Base-by-base conservation (phyloP, 1,140 invertebrate species). In the Cherax destructor region DNA sequence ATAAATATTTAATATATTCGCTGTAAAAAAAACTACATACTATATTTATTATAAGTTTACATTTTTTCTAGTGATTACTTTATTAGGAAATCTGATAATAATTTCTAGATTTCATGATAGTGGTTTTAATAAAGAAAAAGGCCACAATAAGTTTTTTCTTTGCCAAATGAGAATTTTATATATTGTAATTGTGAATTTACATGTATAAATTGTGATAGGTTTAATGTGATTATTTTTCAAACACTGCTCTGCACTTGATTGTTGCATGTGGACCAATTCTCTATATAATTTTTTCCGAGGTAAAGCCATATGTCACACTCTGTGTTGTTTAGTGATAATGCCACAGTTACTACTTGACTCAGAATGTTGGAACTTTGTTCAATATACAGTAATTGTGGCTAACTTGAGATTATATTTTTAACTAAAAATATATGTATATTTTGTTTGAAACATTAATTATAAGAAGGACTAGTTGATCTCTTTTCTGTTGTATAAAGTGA, bases 161-260 rank as follows among this genome's bases (percentile, higher is more conserved):
- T 30, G 24, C 69, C n/a, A 74, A 30, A 30, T 74, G 69, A 30
- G 9, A 74, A 30, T 30, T 74, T 74, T 74, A 2, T 30, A 10
- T 74, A 13, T 74, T 24, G 13, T 74, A 65, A 18, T 65, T 65
- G 61, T 65, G 61, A 65, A 65, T 18, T 69, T 69, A 69, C 30
- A 41, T 74, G n/a, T 74, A 6, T 74, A 74, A 24, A 5, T 74
- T 74, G 69, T 74, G 69, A 74, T 74, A 74, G 24, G 69, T 74
- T 74, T 30, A 24, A 74, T 74, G 69, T 74, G 69, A 74, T 74
- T 74, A 74, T 30, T 74, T 56, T 74, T 30, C 5, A 30, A 24
- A 74, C 69, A 74, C 69, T 74, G 69, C 69, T 74, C 69, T 24
- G 69, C 69, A 74, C n/a, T 74, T 74, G n/a, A 74, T 74, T 74